phyloP scores from a whole-genome alignment of 2,113 vertebrate genomes.

The Nycticorax nycticorax region DNA sequence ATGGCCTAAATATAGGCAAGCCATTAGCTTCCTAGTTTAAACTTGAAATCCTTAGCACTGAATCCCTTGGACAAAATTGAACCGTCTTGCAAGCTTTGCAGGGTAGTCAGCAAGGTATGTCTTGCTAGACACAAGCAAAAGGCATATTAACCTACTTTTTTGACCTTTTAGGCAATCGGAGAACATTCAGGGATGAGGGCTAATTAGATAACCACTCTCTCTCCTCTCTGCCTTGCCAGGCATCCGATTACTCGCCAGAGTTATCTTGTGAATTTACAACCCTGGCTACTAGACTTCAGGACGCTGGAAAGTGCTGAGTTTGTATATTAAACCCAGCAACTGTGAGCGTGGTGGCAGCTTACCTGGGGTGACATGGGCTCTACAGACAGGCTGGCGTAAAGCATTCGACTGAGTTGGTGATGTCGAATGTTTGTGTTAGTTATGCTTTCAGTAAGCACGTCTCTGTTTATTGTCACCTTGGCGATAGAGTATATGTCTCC shows the following conservation, averaged over 20 bases:
- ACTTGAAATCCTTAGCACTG: neutral
- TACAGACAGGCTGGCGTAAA: fast-evolving
- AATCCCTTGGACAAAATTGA: neutral
- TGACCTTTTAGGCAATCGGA: conserved; percentile 39
- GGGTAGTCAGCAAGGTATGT: fast-evolving
- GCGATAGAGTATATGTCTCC: neutral
- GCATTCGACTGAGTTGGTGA: fast-evolving
- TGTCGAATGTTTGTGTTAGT: neutral
- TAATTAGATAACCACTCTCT: conserved; percentile 29
- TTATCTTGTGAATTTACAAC: conserved; percentile 44
- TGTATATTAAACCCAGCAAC: neutral
- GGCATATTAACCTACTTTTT: conserved; percentile 43
- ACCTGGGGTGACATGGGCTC: neutral
- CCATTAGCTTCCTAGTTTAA: neutral
- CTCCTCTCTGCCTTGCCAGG: neutral
- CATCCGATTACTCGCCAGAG: conserved; percentile 44
- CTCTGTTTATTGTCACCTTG: neutral
- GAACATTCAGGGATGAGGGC: neutral
- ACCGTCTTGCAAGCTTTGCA: neutral
- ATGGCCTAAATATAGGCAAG: fast-evolving
- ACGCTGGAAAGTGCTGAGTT: conserved; percentile 4
- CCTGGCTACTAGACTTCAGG: neutral
- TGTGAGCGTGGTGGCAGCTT: neutral
- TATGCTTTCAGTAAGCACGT: neutral
- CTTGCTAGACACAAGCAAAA: neutral